A percentile compares a stretch with the other conserved stretches of the same genome.
Evolutionary conservation across 1,140 invertebrate genomes (phyloP).

Genomic region (Chrysopa pallens): DNA sequence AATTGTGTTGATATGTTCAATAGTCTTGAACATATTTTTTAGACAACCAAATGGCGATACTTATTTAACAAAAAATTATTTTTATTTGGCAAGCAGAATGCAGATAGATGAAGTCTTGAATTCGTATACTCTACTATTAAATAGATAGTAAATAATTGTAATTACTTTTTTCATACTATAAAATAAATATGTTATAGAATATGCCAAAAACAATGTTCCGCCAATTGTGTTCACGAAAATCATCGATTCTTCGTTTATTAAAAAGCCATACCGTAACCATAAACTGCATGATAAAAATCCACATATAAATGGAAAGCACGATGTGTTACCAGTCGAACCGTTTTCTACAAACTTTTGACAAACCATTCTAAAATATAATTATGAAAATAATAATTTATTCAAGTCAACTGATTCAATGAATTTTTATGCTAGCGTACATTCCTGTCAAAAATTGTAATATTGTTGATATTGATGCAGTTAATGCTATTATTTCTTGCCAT

Average conservation of each 20-base stretch:
- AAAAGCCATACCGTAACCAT: constrained; percentile 49
- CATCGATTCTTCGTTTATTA: constrained; percentile 43
- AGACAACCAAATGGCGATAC: too few relatives aligned
- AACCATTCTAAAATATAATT: constrained; percentile 35
- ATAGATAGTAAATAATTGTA: too few relatives aligned
- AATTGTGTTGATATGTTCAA: too few relatives aligned
- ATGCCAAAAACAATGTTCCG: constrained; percentile 38
- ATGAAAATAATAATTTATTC: constrained; percentile 9
- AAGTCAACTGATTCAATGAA: constrained; percentile 4
- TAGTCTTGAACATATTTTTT: too few relatives aligned
- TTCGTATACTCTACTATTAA: too few relatives aligned
- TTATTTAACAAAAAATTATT: too few relatives aligned
- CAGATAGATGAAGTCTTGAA: too few relatives aligned
- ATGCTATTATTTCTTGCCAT: constrained; percentile 29
- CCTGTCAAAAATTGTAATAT: constrained; percentile 50
- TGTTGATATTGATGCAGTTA: constrained; percentile 43
- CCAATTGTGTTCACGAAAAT: constrained; percentile 51
- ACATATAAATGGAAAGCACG: constrained; percentile 52
- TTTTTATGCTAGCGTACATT: constrained; percentile 22
- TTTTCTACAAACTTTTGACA: constrained; percentile 46
- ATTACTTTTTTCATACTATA: constrained; percentile 40
- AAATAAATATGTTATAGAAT: constrained; percentile 38
- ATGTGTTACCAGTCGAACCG: constrained; percentile 45
- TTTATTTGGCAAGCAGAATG: too few relatives aligned
- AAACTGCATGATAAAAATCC: constrained; percentile 51